phyloP scores from a whole-genome alignment of 1,140 invertebrate genomes.

The Rhynchophorus ferrugineus region DNA sequence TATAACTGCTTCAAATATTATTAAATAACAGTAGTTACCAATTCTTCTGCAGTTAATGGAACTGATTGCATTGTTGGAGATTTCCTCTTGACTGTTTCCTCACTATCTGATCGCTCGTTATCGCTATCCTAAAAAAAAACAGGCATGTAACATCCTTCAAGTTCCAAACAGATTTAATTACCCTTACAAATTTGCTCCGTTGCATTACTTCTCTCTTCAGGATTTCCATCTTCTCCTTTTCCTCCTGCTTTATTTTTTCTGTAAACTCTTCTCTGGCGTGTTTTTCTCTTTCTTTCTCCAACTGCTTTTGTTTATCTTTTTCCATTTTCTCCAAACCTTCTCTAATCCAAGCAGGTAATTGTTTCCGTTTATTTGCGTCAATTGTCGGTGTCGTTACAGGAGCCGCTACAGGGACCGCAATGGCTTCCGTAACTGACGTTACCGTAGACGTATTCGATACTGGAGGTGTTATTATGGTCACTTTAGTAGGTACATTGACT shows the following conservation, averaged over 20 bases:
- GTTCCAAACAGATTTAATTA: constrained; percentile 1
- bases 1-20: constrained; percentile 13
- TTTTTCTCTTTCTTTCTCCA: constrained; percentile 68
- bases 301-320: constrained; percentile 82
- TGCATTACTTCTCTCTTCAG: constrained; percentile 39
- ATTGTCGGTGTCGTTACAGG: constrained; percentile 40
- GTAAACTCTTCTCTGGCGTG: constrained; percentile 54
- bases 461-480: constrained; percentile 17
- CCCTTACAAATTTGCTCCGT: constrained; percentile 79
- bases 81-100: constrained; percentile 22
- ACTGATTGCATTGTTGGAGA: constrained; percentile 16
- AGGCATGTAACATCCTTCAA: neutral
- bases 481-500: constrained; percentile 34
- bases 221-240: constrained; percentile 53
- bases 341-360: constrained; percentile 91
- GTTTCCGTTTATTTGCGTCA: constrained; percentile 84
- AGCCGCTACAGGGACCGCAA: constrained; percentile 7
- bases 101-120: constrained; percentile 34
- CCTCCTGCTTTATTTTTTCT: constrained; percentile 56
- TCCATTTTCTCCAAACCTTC: constrained; percentile 98
- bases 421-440: constrained; percentile 31
- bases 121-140: constrained; percentile 36
- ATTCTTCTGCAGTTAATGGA: constrained; percentile 41
- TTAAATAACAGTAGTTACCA: constrained; percentile 40
- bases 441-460: neutral